phyloP scores from a whole-genome alignment of 2,113 vertebrate species.

The Gambusia affinis region DNA sequence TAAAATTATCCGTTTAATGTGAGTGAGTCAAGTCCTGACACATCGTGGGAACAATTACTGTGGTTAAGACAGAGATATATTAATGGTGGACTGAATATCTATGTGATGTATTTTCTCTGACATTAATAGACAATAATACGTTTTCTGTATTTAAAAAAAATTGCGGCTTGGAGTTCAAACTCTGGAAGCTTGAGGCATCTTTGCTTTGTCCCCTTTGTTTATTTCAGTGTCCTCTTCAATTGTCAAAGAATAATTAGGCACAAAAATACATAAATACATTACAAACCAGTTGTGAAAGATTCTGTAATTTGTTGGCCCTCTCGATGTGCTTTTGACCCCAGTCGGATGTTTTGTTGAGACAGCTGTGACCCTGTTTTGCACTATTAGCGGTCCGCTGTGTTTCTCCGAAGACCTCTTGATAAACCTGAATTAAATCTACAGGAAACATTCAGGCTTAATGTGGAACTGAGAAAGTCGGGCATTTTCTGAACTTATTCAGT shows the following conservation, averaged over 20 bases:
- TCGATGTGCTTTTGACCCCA: not conserved
- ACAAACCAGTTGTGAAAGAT: not conserved
- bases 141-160: not conserved
- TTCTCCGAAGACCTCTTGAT: not conserved
- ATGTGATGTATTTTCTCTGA: not conserved
- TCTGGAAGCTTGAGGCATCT: not conserved
- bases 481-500: not conserved
- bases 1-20: not conserved
- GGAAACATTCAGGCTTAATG: not conserved
- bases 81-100: not conserved
- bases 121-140: not conserved
- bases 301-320: not conserved
- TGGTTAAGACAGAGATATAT: not conserved
- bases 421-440: not conserved
- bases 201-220: not conserved
- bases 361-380: conserved; percentile 8
- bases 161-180: too few relatives aligned
- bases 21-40: not conserved
- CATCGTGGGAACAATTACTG: not conserved
- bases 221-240: not conserved
- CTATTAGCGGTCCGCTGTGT: not conserved
- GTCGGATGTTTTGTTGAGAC: not conserved
- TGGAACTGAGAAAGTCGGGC: not conserved
- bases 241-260: not conserved
- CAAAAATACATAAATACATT: not conserved